Percentiles rank a stretch among this genome's conserved stretches.
phyloP scores from a whole-genome alignment of 2,888 invertebrate genomes.

The Carabus problematicus region DNA sequence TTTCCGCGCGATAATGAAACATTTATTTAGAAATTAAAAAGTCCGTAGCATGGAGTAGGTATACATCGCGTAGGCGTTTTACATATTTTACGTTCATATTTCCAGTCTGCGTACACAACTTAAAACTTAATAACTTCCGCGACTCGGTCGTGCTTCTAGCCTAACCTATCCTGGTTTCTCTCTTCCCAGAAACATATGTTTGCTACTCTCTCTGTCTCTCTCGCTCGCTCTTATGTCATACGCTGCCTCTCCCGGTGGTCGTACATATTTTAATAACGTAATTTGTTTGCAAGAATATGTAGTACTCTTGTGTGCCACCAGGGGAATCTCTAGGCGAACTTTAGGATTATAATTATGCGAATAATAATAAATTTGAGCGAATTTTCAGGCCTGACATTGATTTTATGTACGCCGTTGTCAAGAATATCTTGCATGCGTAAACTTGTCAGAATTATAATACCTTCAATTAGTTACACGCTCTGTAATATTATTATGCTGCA shows the following conservation, averaged over 20 bases:
- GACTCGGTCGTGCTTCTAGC: slow-evolving; percentile 3
- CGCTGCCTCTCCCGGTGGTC: slow-evolving; percentile 14
- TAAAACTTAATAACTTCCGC: slow-evolving; percentile 27
- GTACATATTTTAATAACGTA: slow-evolving; percentile 37
- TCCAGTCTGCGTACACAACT: slow-evolving; percentile 16
- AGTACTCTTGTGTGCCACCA: slow-evolving; percentile 11
- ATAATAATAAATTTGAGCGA: no score
- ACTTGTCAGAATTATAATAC: no score
- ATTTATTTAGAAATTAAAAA: slow-evolving; percentile 35
- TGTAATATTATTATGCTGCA: no score
- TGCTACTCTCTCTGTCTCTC: slow-evolving; percentile 7
- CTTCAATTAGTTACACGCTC: no score
- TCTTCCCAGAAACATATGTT: slow-evolving; percentile 5
- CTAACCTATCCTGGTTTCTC: slow-evolving; percentile 9
- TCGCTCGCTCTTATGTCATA: slow-evolving; percentile 14
- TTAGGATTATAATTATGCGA: slow-evolving; percentile 15
- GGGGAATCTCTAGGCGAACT: slow-evolving; percentile 9
- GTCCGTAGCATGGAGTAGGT: slow-evolving; percentile 3
- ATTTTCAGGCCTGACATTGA: no score
- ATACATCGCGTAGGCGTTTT: neutral
- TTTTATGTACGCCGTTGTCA: no score
- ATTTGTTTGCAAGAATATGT: slow-evolving; percentile 31
- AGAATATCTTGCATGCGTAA: no score
- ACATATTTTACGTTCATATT: slow-evolving; percentile 19
- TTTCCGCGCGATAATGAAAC: slow-evolving; percentile 23